Base-by-base conservation (phyloP, 2,888 invertebrate species). In the Stegana nigrithorax region DNA sequence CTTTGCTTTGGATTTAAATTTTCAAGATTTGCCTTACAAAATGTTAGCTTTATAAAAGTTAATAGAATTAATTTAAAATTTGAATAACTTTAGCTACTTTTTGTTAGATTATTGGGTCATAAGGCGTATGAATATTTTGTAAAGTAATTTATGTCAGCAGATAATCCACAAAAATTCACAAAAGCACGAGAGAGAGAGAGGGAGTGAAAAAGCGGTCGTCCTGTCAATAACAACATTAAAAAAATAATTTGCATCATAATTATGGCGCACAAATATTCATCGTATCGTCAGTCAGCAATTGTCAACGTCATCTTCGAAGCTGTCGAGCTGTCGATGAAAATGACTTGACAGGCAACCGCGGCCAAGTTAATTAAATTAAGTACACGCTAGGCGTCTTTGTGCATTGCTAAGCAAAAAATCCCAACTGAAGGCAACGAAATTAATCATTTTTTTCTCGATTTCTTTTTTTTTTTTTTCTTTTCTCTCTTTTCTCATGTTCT, bases 281-380 rank as follows among this genome's bases (percentile, higher is more conserved):
- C n/a, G 14, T 39, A 42, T 14, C 42, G 14, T n/a, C 5, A 39
- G 4, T 42, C 42, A 2, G n/a, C n/a, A n/a, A 42, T 42, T 6
- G 17, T 42, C 8, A 42, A 14, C 42, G 14, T n/a, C 8, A 42
- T 42, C 42, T 6, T 42, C 42, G 42, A 32, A 17, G 44, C 44
- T 44, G 44, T 17, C 17, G 44, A 17, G 17, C 17, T n/a, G 44
- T 17, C 14, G 17, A n/a, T 44, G 44, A 44, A 44, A 19, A 36
- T 36, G 10, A 4, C n/a, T 36, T n/a, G n/a, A n/a, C n/a, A n/a
- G n/a, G n/a, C 25, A 10, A 47, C 23, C 47, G 47, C 47, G 47
- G 17, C 25, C 53, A 65, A 71, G 73, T 77, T 77, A 77, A 75
- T 75, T 70, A 79, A 75, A 75, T 75, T 75, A 77, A 77, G 77